phyloP scores from a whole-genome alignment of 1,140 invertebrate species.

The Aphis gossypii region DNA sequence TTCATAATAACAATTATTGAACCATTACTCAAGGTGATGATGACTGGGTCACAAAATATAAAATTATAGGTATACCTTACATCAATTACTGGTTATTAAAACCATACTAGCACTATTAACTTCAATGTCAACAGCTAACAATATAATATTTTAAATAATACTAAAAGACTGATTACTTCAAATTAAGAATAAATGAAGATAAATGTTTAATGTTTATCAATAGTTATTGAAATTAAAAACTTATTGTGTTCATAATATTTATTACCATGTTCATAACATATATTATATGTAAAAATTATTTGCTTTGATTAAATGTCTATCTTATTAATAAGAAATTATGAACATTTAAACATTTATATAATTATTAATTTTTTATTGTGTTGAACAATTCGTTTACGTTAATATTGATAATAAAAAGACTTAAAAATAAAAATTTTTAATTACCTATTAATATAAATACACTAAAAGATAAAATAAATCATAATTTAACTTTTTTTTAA shows the following conservation, averaged over 20 bases:
- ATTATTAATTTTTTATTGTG: background rate
- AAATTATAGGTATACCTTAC: background rate
- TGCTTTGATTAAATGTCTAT: background rate
- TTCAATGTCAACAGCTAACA: constrained; percentile 14
- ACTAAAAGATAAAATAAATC: background rate
- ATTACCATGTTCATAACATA: too few relatives aligned
- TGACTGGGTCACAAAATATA: background rate
- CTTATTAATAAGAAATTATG: background rate
- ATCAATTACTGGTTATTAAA: constrained; percentile 21
- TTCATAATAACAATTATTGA: background rate
- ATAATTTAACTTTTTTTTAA: background rate
- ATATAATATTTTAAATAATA: background rate
- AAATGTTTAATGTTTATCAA: background rate
- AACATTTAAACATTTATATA: background rate
- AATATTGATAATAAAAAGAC: background rate
- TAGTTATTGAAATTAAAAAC: background rate
- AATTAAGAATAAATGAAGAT: background rate
- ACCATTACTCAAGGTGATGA: background rate
- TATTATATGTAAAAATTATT: background rate
- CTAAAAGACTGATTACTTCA: background rate
- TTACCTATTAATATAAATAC: background rate
- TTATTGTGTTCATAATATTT: too few relatives aligned
- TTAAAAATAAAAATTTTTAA: too few relatives aligned
- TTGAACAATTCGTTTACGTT: background rate
- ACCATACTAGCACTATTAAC: constrained; percentile 2